Percentiles rank a stretch among this genome's conserved stretches.
phyloP scores from a whole-genome alignment of 2,888 invertebrate species.

The Sphinx pinastri region DNA sequence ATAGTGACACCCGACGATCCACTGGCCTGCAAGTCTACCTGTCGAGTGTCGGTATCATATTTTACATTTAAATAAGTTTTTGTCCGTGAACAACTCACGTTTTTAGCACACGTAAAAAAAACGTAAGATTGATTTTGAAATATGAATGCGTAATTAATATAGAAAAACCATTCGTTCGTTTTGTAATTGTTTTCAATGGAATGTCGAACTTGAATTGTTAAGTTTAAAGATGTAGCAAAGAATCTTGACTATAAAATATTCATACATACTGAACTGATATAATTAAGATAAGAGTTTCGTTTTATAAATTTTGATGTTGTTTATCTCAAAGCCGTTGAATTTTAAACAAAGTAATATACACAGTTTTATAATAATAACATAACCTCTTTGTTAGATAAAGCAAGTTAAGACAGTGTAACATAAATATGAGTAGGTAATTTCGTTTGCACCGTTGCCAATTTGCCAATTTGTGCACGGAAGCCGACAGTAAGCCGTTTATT shows the following conservation, averaged over 20 bases:
- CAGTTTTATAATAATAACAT: background rate
- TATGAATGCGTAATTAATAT: slow-evolving; percentile 6
- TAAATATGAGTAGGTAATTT: background rate
- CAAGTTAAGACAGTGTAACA: background rate
- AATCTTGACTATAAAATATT: background rate
- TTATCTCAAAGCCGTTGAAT: background rate
- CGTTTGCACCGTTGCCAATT: background rate
- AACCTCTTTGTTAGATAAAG: background rate
- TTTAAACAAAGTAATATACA: background rate
- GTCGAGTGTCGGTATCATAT: slow-evolving; percentile 29
- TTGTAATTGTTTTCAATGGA: slow-evolving; percentile 15
- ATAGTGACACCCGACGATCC: slow-evolving; percentile 56
- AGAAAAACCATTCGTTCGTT: slow-evolving; percentile 20
- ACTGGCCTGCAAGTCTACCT: slow-evolving; percentile 41
- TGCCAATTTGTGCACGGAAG: background rate
- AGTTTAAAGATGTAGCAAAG: slow-evolving; percentile 30
- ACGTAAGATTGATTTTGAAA: slow-evolving; percentile 7
- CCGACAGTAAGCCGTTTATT: background rate
- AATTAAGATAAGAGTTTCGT: background rate
- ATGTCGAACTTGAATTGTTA: slow-evolving; percentile 20
- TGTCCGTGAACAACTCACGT: slow-evolving; percentile 50
- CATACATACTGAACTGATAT: background rate
- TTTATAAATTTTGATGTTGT: background rate
- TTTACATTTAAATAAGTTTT: slow-evolving; percentile 53
- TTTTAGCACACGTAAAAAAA: slow-evolving; percentile 29